These are phyloP conservation scores for Metridium senile DNA, from an alignment of 92 coral and sea anemone species.

Conservation along the genomic window DNA sequence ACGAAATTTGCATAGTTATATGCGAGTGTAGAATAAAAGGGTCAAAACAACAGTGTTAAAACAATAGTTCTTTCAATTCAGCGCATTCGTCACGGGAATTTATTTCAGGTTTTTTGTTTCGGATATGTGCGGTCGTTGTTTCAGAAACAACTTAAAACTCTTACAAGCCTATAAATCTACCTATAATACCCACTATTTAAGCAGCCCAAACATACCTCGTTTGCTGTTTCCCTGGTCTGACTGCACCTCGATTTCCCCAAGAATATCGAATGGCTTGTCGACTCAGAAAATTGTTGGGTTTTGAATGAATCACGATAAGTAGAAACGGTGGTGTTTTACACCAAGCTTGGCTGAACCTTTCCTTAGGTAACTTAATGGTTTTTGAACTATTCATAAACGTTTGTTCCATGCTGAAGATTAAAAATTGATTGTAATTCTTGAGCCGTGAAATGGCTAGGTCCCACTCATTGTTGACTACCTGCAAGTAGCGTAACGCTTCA, in stretches of 20 bases:
- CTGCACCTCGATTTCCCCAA: slow-evolving; percentile 74
- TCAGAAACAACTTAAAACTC: too few species aligned
- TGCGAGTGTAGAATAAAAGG: too few species aligned
- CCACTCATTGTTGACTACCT: not conserved
- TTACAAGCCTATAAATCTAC: too few species aligned
- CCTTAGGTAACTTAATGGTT: not conserved
- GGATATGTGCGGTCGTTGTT: too few species aligned
- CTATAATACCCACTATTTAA: too few species aligned
- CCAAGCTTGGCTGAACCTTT: slow-evolving; percentile 1
- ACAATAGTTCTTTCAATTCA: too few species aligned
- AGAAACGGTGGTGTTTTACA: slow-evolving; percentile 55
- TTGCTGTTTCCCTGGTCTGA: not conserved
- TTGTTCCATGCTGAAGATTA: not conserved
- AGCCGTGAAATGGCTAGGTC: not conserved
- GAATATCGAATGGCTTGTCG: slow-evolving; percentile 80
- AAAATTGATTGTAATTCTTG: not conserved
- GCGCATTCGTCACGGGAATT: too few species aligned
- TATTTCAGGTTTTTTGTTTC: too few species aligned
- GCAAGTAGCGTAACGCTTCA: not conserved
- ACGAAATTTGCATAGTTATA: too few species aligned
- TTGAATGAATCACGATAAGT: slow-evolving; percentile 66
- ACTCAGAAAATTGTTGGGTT: slow-evolving; percentile 54
- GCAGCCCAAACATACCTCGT: slow-evolving; percentile 9
- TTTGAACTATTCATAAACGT: too few species aligned
- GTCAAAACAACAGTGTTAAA: too few species aligned